Evolutionary conservation across 2,888 invertebrate genomes (phyloP).

Genomic region (Artemia sinica): DNA sequence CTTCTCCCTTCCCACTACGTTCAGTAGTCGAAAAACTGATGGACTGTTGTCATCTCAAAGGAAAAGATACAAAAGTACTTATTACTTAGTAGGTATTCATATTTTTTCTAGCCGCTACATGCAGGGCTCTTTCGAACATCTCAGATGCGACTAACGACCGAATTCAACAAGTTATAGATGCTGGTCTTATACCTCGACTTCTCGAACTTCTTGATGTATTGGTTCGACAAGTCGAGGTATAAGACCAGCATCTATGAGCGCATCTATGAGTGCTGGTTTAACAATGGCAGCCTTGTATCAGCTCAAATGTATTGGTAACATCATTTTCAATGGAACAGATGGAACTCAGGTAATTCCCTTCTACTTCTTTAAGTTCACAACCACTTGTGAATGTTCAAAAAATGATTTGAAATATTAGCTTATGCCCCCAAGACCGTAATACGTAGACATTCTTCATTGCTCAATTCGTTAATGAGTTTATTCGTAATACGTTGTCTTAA

Average conservation of each 20-base stretch:
- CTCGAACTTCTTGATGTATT: conserved; percentile 49
- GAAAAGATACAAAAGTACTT: no score
- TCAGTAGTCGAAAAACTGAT: no score
- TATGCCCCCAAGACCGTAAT: not conserved
- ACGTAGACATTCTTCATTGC: no score
- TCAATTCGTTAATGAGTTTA: no score
- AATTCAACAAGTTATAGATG: conserved; percentile 48
- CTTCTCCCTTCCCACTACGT: no score
- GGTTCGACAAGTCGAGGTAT: no score
- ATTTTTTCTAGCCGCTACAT: conserved; percentile 50
- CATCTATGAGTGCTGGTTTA: no score
- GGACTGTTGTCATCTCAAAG: no score
- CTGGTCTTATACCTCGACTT: conserved; percentile 50
- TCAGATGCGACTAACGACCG: conserved; percentile 82
- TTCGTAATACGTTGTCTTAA: no score
- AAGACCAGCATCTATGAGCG: no score
- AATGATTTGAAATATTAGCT: not conserved
- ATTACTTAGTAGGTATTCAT: not conserved
- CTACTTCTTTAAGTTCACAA: no score
- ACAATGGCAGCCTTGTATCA: conserved; percentile 56
- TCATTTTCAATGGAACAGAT: conserved; percentile 88
- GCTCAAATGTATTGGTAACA: conserved; percentile 71
- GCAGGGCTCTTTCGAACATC: conserved; percentile 85
- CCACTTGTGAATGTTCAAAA: not conserved
- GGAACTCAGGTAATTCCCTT: conserved; percentile 41